Evolutionary conservation across 2,113 vertebrate species (phyloP).

Genomic region (Alligator mississippiensis): DNA sequence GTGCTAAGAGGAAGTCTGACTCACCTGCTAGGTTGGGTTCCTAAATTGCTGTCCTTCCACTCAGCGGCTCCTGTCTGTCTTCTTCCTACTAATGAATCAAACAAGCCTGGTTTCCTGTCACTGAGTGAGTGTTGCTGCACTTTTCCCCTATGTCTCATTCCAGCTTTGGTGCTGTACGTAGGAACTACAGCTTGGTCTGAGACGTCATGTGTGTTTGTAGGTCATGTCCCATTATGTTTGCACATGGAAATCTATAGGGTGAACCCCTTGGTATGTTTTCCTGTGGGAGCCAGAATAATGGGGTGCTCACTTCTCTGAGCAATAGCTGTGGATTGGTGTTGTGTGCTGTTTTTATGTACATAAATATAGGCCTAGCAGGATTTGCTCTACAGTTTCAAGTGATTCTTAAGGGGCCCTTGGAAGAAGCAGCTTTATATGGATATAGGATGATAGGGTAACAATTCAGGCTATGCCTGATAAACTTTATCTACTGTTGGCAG

Average conservation of each 20-base stretch:
- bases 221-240: not conserved
- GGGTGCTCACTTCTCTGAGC: not conserved
- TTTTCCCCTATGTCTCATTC: rapidly evolving
- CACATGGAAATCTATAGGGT: not conserved
- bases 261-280: not conserved
- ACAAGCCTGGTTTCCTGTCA: not conserved
- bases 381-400: not conserved
- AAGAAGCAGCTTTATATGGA: not conserved
- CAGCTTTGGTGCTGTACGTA: rapidly evolving
- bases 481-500: rapidly evolving
- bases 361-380: rapidly evolving
- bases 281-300: not conserved
- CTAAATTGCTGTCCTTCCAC: not conserved
- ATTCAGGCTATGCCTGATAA: not conserved
- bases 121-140: rapidly evolving
- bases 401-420: slow-evolving; percentile 4
- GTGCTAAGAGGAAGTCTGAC: too few relatives aligned
- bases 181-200: not conserved
- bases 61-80: not conserved
- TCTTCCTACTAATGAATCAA: slow-evolving; percentile 15
- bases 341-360: not conserved
- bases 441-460: not conserved
- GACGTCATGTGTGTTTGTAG: not conserved
- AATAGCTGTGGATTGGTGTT: not conserved
- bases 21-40: not conserved